phyloP scores from a whole-genome alignment of 1,140 invertebrate species.

The Macrobrachium nipponense region DNA sequence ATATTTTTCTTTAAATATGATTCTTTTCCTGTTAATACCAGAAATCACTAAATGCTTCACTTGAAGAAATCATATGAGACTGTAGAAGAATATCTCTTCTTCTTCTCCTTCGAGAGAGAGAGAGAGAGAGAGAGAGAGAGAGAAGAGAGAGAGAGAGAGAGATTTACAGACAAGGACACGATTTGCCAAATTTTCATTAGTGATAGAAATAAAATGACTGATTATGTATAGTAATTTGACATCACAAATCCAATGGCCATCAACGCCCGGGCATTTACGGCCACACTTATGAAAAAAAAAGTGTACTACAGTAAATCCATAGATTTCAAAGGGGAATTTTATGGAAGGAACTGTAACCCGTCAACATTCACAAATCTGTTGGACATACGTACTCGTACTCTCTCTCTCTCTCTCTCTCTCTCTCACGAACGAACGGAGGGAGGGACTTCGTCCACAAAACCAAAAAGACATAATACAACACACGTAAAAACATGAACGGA shows the following conservation, averaged over 20 bases:
- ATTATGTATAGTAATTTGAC: background rate
- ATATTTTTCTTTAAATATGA: no score
- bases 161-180: background rate
- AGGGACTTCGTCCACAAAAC: background rate
- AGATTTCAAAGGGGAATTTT: no score
- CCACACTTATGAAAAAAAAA: no score
- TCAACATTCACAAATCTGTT: background rate
- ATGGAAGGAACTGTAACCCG: no score
- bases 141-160: conserved; percentile 25
- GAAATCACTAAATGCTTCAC: no score
- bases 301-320: no score
- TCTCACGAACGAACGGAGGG: background rate
- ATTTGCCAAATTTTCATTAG: no score
- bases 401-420: conserved; percentile 17
- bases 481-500: background rate
- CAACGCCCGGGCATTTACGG: no score
- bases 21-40: no score
- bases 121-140: conserved; percentile 28
- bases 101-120: background rate
- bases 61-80: no score
- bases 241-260: no score
- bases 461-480: background rate
- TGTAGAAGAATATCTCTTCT: no score
- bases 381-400: background rate
- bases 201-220: background rate